Base-by-base conservation (phyloP, 1,140 invertebrate species). In the Penaeus chinensis region DNA sequence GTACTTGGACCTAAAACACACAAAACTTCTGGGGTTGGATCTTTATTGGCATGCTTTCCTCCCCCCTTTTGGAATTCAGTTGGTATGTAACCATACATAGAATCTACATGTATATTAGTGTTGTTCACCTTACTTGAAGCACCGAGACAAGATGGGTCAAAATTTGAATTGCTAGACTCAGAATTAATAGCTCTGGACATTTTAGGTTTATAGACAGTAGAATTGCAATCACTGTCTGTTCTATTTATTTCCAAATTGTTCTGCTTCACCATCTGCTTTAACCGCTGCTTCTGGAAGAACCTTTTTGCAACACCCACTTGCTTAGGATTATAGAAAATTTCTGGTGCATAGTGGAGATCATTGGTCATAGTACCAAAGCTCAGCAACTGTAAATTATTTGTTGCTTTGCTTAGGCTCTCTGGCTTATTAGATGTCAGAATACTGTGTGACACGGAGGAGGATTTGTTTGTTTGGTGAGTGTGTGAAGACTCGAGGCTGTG, bases 261-360 rank as follows among this genome's bases (percentile, higher is more conserved):
- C 82, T 95, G 94, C 91, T 95, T 95, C 90, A 88, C 89, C 91
- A 90, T 93, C 90, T 95, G 95, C 89, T 96, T 93, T 80, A 95
- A 94, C 37, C 95, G 94, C 91, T 97, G 96, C 91, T 97, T 97
- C 88, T 96, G 96, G 92, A 98, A 98, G 92, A 98, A 98, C 91
- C 97, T 97, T 88, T 96, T 94, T 0, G 97, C 97, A 1, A 97
- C 96, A 22, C 96, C 97, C 91, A 96, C 98, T 92, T 98, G 97
- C 91, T 96, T 96, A 0, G 97, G 96, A 93, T 98, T 98, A 91
- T 98, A 98, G 92, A 98, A 98, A 92, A 96, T 94, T 90, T 97
- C 95, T 0, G 95, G 90, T 37, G 88, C 85, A 78, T 87, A 90
- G n/a, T 89, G 87, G 13, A 89, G 78, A 47, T 84, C 88, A 27